Conservation (phyloP, 1,140 invertebrate species). For the Meteorus sp. region DNA sequence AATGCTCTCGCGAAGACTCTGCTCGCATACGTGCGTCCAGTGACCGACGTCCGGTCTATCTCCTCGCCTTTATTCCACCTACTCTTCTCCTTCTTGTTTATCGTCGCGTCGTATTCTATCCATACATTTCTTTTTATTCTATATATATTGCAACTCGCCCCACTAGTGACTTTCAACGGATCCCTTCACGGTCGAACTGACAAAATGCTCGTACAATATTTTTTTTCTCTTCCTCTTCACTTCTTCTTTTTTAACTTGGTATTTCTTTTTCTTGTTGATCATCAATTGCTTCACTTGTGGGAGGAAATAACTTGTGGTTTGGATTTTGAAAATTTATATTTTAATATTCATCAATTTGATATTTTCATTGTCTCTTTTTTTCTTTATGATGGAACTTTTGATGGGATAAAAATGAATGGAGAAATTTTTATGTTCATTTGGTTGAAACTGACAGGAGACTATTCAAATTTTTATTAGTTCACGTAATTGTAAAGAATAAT, state of each 20-base stretch:
- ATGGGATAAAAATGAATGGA: too few species aligned
- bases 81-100: not conserved
- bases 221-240: not conserved
- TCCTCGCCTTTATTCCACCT: constrained; percentile 19
- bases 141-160: constrained; percentile 8
- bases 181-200: constrained; percentile 15
- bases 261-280: not conserved
- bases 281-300: constrained; percentile 7
- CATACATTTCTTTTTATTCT: constrained; percentile 25
- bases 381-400: too few species aligned
- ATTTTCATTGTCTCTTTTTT: too few species aligned
- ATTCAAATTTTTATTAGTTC: too few species aligned
- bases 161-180: constrained; percentile 14
- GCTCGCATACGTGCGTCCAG: constrained; percentile 16
- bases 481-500: too few species aligned
- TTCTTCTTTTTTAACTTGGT: not conserved
- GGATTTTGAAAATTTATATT: constrained; percentile 1
- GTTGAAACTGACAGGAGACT: too few species aligned
- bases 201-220: constrained; percentile 5
- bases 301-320: constrained; percentile 13
- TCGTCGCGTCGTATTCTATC: constrained; percentile 34
- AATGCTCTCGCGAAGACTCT: constrained; percentile 3
- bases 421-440: too few species aligned
- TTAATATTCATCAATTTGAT: too few species aligned
- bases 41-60: constrained; percentile 19